phyloP scores from a whole-genome alignment of 37 sponge, comb jelly and placozoan genomes.

The Agelas oroides region DNA sequence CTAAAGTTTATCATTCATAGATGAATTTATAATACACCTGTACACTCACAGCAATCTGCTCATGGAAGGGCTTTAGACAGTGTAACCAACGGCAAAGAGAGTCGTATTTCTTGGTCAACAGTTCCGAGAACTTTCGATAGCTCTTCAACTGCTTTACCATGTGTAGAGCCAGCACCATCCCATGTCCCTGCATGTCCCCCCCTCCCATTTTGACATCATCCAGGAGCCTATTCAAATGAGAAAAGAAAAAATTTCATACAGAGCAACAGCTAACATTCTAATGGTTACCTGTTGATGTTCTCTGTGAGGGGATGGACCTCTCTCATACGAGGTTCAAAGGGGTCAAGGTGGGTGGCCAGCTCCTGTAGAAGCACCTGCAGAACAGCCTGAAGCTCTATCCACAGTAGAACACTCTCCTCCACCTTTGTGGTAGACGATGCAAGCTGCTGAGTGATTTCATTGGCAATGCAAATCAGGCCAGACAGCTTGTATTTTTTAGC shows the following conservation, averaged over 20 bases:
- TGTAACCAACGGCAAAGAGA: background rate
- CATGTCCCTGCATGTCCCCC: slow-evolving; percentile 68
- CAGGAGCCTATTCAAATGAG: no score
- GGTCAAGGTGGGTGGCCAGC: slow-evolving; percentile 43
- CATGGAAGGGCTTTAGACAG: slow-evolving; percentile 47
- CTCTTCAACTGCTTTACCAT: slow-evolving; percentile 61
- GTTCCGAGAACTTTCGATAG: slow-evolving; percentile 50
- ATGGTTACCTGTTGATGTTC: slow-evolving; percentile 48
- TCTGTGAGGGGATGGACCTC: slow-evolving; percentile 2
- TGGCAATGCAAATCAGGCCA: slow-evolving; percentile 5
- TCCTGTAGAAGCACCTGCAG: slow-evolving; percentile 63
- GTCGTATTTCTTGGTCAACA: slow-evolving; percentile 41
- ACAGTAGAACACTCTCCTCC: slow-evolving; percentile 50
- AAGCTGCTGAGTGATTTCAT: background rate
- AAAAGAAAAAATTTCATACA: no score
- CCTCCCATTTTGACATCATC: slow-evolving; percentile 69
- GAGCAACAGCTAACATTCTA: no score
- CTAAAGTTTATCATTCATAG: no score
- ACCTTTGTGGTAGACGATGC: slow-evolving; percentile 8
- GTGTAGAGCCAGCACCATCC: slow-evolving; percentile 67
- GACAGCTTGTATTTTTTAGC: slow-evolving; percentile 19
- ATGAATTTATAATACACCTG: no score
- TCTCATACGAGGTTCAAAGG: slow-evolving; percentile 3
- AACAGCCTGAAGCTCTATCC: slow-evolving; percentile 88
- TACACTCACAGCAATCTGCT: slow-evolving; percentile 13